phyloP scores from a whole-genome alignment of 1,140 invertebrate genomes.

The Drosophila simulans region DNA sequence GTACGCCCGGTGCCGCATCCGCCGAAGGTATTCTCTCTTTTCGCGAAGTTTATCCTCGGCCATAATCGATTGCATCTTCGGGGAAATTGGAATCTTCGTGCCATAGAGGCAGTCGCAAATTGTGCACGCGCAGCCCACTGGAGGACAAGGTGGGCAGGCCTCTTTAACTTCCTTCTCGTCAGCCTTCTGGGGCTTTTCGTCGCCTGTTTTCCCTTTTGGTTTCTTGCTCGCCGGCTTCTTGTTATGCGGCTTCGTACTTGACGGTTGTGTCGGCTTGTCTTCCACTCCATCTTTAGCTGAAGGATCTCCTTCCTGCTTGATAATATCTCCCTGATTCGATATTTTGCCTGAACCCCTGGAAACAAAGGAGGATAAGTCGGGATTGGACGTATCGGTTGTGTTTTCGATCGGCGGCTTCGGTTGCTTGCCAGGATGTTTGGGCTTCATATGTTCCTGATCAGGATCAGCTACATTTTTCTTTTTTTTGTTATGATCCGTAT shows the following conservation, averaged over 20 bases:
- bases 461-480: neutral
- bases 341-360: neutral
- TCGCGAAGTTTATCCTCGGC: constrained; percentile 26
- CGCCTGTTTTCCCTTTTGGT: neutral
- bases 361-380: neutral
- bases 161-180: neutral
- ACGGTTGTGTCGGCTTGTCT: neutral
- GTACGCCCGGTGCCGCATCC: constrained; percentile 14
- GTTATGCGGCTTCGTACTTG: neutral
- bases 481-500: neutral
- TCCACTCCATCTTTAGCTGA: neutral
- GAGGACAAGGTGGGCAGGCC: neutral
- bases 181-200: neutral
- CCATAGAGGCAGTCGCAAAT: constrained; percentile 33
- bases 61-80: constrained; percentile 31
- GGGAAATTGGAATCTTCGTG: neutral
- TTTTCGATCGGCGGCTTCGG: neutral
- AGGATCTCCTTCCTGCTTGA: too few relatives aligned
- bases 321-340: neutral
- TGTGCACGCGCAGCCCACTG: constrained; percentile 18
- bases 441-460: neutral
- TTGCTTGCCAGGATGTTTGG: neutral
- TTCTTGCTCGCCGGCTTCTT: neutral
- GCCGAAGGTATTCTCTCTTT: constrained; percentile 22
- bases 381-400: constrained; percentile 1